Conservation (phyloP, 2,113 vertebrate species). For the Puntigrus tetrazona region DNA sequence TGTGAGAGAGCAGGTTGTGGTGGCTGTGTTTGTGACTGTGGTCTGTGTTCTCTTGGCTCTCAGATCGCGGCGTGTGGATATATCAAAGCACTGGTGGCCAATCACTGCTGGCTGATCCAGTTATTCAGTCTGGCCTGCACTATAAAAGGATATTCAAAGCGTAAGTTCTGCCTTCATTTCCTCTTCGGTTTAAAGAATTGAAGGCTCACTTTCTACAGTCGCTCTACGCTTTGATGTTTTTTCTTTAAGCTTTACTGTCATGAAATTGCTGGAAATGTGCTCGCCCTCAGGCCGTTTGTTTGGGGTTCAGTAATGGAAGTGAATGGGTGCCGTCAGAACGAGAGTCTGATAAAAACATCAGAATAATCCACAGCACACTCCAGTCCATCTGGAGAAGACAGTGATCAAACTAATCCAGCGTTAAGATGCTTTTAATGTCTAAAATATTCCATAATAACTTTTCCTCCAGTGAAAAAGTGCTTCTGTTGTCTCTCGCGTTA, state of each 20-base stretch:
- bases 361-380: too few relatives aligned
- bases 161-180: slow-evolving; percentile 64
- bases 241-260: neutral
- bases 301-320: too few relatives aligned
- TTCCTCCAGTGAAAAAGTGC: too few relatives aligned
- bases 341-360: too few relatives aligned
- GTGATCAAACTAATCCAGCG: too few relatives aligned
- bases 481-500: too few relatives aligned
- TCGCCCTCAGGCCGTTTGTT: too few relatives aligned
- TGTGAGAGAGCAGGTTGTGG: neutral
- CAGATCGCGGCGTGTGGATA: slow-evolving; percentile 97
- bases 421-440: too few relatives aligned
- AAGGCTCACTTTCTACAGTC: neutral
- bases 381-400: too few relatives aligned
- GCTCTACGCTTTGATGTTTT: neutral
- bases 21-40: neutral
- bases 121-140: slow-evolving; percentile 94
- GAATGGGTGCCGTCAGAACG: too few relatives aligned
- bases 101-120: slow-evolving; percentile 95
- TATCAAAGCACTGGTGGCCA: slow-evolving; percentile 81
- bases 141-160: slow-evolving; percentile 88
- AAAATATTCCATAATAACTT: too few relatives aligned
- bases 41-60: slow-evolving; percentile 60
- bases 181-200: neutral
- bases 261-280: neutral